phyloP scores from a whole-genome alignment of 2,797 vertebrate species.

The Sardinella longiceps region DNA sequence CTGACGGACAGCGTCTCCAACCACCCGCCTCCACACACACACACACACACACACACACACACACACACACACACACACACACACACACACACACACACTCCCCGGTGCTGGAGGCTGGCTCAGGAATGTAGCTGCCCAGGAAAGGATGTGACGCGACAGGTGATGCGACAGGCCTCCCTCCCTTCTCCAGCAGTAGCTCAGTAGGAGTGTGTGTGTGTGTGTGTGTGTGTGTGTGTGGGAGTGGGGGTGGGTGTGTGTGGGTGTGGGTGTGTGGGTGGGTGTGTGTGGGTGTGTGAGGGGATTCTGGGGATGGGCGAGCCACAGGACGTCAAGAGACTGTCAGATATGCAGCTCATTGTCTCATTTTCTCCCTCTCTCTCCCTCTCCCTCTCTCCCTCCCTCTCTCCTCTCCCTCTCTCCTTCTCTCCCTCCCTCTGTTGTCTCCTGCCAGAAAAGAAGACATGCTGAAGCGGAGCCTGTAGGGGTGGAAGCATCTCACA shows the following conservation, averaged over 20 bases:
- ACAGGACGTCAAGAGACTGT: slow-evolving; percentile 38
- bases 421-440: background rate
- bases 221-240: slow-evolving; percentile 8
- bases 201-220: slow-evolving; percentile 4
- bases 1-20: slow-evolving; percentile 52
- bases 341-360: slow-evolving; percentile 49
- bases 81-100: too few species aligned
- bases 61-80: too few species aligned
- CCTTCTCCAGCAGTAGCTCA: background rate
- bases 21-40: too few species aligned
- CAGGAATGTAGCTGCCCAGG: slow-evolving; percentile 47
- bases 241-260: background rate
- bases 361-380: slow-evolving; percentile 37
- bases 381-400: background rate
- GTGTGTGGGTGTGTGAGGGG: background rate
- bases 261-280: background rate
- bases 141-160: slow-evolving; percentile 43
- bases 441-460: background rate
- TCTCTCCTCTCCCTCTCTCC: slow-evolving; percentile 11
- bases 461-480: slow-evolving; percentile 37
- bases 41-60: too few species aligned
- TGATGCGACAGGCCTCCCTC: slow-evolving; percentile 40
- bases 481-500: slow-evolving; percentile 46
- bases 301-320: slow-evolving; percentile 25
- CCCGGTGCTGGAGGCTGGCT: slow-evolving; percentile 36